Base-by-base conservation (phyloP, 2,113 vertebrate species). In the Cygnus atratus region DNA sequence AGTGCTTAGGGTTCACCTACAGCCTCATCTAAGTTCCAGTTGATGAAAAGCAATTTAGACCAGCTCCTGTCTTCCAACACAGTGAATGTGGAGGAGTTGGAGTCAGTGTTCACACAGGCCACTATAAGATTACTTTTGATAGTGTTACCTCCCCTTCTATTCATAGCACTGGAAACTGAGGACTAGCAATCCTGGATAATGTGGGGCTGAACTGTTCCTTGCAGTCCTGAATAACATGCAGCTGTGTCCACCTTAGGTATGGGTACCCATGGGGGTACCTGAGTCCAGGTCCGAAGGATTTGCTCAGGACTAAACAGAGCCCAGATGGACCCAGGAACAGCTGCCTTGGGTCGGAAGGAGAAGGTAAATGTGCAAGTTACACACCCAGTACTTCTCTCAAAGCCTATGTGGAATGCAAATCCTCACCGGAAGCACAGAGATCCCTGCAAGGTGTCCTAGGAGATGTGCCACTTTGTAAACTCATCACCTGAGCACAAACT, bases 141-240 rank as follows among this genome's bases (percentile, higher is more conserved):
- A 65, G 7, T 21, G 4, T 19, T 43, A 21, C 4, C 59, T 80
- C 52, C 25, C 41, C 17, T 91, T 29, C n/a, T 13, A 2, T 50
- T 73, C 37, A 33, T 25, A 37, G 22, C 33, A 2, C 39, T 80
- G 61, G 76, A 52, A 74, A 3, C 12, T 31, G 5, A 81, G 37
- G 41, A 26, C 24, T 63, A 24, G 8, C 63, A 33, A 35, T 16
- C 6, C 3, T 0, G 11, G 59, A 11, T 31, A 67, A n/a, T 9
- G 3, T 2, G 13, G 4, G 10, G 11, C 26, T 46, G 25, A 66
- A 12, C 10, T 15, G 15, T 55, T 77, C 25, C 14, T 62, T 31
- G 2, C 6, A 1, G 0, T 13, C 61, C 18, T 4, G 9, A 46
- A 28, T 62, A 70, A 35, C 21, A 29, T 6, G 13, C 19, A 66